Percentiles rank a stretch among this genome's conserved stretches.
Conservation (phyloP, 2,113 vertebrate species). For the Neogale vison region DNA sequence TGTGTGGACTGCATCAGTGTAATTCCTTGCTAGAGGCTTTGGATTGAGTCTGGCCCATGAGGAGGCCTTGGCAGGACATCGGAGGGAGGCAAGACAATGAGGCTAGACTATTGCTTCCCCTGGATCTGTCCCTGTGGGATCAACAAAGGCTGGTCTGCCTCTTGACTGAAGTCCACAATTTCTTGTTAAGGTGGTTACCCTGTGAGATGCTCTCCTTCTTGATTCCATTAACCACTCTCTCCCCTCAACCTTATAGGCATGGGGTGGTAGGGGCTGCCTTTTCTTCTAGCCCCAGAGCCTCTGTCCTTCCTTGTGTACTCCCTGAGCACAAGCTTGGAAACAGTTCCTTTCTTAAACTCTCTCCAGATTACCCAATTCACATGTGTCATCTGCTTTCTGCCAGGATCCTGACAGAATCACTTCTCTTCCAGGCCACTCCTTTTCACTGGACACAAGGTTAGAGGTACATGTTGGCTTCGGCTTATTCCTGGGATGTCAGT, state of each 20-base stretch:
- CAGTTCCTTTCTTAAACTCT: not conserved
- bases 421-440: not conserved
- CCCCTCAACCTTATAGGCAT: not conserved
- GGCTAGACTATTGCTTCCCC: not conserved
- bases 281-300: not conserved
- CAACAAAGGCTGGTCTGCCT: not conserved
- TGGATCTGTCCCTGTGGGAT: not conserved
- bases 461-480: not conserved
- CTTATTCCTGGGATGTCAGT: not conserved
- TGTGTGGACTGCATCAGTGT: not conserved
- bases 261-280: not conserved
- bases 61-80: not conserved
- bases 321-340: not conserved
- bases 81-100: not conserved
- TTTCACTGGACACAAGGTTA: not conserved
- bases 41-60: not conserved
- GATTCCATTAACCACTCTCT: not conserved
- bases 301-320: not conserved
- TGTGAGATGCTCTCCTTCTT: not conserved
- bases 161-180: not conserved
- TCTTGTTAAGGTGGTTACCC: not conserved
- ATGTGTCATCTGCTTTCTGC: not conserved
- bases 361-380: not conserved
- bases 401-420: not conserved
- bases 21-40: not conserved